Evolutionary conservation across 2,113 vertebrate species (phyloP), one percentile per base, ranked within the genome.

Genomic region (Petrocephalus zakoni): DNA sequence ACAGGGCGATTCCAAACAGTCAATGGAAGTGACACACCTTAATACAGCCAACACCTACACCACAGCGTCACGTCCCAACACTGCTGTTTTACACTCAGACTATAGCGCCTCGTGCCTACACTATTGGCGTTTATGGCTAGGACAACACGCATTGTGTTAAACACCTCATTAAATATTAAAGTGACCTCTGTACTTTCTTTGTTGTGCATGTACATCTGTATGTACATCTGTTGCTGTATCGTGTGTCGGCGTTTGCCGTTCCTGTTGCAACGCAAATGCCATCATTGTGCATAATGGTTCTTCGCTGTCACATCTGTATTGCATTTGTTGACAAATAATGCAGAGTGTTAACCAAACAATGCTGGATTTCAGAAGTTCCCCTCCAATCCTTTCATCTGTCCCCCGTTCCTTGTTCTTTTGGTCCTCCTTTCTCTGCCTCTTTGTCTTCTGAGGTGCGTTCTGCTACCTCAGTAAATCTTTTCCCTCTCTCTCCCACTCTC

Each of bases 381-480:
- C 86, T 88, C 61, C 53, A 52, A 87, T 53, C 21, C 42, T n/a
- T 55, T 72, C 25, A 68, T 87, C 52, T 64, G 47, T 87, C 72
- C 56, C 42, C 53, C 34, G 6, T 53, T 46, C 58, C 15, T 87
- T 17, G 2, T 22, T 86, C 84, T 21, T 49, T 83, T 83, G 4
- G 37, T 47, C 46, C 81, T 83, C 81, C 55, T 21, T n/a, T 89
- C 8, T 87, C 37, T 47, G 49, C 55, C 15, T 37, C 51, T 52
- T 89, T 25, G 37, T 34, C 25, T 53, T 55, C 78, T 89, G 46
- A 49, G 22, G 42, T 83, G 8, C 46, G 46, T 47, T 49, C 61
- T 90, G 91, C 91, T 90, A 86, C 89, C 89, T 90, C 89, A 88
- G 88, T 90, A 89, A 86, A 92, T 92, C 92, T 91, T 21, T 42